phyloP scores from a whole-genome alignment of 2,113 vertebrate genomes.

The Haplochromis vanheusdeni region DNA sequence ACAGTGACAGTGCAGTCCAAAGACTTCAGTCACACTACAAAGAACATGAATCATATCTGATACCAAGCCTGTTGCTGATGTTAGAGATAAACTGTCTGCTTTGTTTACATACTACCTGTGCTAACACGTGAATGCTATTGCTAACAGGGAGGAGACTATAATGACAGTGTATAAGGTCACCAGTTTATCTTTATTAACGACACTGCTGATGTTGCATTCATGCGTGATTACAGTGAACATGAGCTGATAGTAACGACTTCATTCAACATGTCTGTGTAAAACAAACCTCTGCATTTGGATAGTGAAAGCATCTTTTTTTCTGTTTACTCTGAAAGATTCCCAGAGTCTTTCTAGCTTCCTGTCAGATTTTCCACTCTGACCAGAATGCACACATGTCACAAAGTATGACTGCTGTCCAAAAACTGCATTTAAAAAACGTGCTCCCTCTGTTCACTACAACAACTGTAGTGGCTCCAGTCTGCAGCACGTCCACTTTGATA shows the following conservation, averaged over 20 bases:
- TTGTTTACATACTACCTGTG: not conserved
- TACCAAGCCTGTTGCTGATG: not conserved
- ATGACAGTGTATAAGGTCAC: not conserved
- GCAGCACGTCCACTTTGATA: not conserved
- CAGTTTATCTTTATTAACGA: not conserved
- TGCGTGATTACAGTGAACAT: not conserved
- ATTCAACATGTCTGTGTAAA: not conserved
- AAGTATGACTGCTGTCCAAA: not conserved
- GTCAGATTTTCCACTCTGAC: not conserved
- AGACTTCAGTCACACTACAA: not conserved
- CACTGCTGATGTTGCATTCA: not conserved
- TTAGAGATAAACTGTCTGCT: not conserved
- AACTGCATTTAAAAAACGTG: accelerated
- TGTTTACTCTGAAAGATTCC: not conserved
- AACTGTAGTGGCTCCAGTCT: not conserved
- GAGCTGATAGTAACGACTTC: not conserved
- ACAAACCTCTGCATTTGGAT: not conserved
- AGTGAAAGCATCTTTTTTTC: not conserved
- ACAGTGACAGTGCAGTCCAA: not conserved
- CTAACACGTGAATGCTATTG: not conserved
- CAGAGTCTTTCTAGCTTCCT: not conserved
- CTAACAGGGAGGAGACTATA: not conserved
- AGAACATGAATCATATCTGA: not conserved
- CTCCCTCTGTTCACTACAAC: not conserved
- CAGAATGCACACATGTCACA: not conserved